Evolutionary conservation across 2,888 invertebrate species (phyloP).

Genomic region (Perizoma flavofasciatum): DNA sequence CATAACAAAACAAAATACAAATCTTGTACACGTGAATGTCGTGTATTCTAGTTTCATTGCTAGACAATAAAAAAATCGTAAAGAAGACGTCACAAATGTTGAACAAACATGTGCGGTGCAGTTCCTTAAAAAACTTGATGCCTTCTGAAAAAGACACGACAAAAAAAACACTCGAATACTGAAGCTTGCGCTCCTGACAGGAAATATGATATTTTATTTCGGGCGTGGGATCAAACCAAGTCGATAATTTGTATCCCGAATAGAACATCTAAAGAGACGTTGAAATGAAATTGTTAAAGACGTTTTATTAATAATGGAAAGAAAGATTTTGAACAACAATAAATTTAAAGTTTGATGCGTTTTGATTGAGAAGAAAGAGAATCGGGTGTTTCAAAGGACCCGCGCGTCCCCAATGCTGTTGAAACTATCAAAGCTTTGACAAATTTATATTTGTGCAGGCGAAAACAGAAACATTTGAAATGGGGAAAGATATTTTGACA

Average conservation of each 20-base stretch:
- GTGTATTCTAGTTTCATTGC: slow-evolving; percentile 17
- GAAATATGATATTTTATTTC: slow-evolving; percentile 84
- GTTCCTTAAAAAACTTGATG: slow-evolving; percentile 76
- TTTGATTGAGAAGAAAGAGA: slow-evolving; percentile 49
- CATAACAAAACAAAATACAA: slow-evolving; percentile 30
- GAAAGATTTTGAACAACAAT: slow-evolving; percentile 53
- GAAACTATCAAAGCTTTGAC: slow-evolving; percentile 20
- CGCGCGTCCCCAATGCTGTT: slow-evolving; percentile 24
- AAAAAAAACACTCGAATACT: slow-evolving; percentile 76
- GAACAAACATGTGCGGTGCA: slow-evolving; percentile 79
- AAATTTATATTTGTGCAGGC: neutral
- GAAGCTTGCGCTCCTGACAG: slow-evolving; percentile 78
- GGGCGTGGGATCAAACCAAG: slow-evolving; percentile 82
- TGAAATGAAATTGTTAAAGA: slow-evolving; percentile 74
- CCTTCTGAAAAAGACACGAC: slow-evolving; percentile 60
- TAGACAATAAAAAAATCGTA: slow-evolving; percentile 46
- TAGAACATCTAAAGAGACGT: slow-evolving; percentile 72
- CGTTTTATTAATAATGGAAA: slow-evolving; percentile 68
- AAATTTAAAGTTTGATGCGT: slow-evolving; percentile 53
- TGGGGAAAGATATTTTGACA: too few species aligned
- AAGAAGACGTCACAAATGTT: slow-evolving; percentile 68
- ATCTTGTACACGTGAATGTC: slow-evolving; percentile 7
- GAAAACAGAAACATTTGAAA: neutral
- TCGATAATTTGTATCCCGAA: slow-evolving; percentile 80
- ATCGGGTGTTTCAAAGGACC: slow-evolving; percentile 49